A percentile compares a stretch with the other conserved stretches of the same genome.
phyloP scores from a whole-genome alignment of 2,113 vertebrate genomes.

The Mus musculus region GRCm39 chr1:131380001-131380500 shows the following conservation, averaged over 20 bases:
- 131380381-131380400: background rate
- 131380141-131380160: background rate
- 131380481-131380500: background rate
- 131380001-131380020: background rate
- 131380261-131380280: background rate
- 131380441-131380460: background rate
- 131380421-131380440: slow-evolving; percentile 1
- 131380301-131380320: background rate
- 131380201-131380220: background rate
- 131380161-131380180: background rate
- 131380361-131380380: background rate
- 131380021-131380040: background rate
- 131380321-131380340: background rate
- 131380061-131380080: background rate
- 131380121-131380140: background rate
- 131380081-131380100: background rate
- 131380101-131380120: background rate
- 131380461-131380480: slow-evolving; percentile 18
- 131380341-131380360: background rate
- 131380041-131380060: background rate
- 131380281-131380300: background rate
- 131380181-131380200: background rate
- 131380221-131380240: background rate
- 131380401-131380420: background rate
- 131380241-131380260: background rate